Evolutionary conservation across 2,113 vertebrate genomes (phyloP).

Genomic region (Pelobates fuscus): DNA sequence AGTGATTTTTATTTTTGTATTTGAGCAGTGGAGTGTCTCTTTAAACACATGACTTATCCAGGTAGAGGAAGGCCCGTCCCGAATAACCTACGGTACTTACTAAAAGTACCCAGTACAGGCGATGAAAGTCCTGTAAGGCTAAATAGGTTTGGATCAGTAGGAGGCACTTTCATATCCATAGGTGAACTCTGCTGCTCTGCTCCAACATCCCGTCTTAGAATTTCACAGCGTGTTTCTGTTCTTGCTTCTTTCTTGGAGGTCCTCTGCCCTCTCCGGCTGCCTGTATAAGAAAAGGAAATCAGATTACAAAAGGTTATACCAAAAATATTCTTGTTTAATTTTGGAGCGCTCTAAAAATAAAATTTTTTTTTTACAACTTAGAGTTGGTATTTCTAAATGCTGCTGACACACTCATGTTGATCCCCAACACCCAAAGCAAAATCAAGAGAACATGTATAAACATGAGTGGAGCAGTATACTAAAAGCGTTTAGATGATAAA

Average conservation of each 20-base stretch:
- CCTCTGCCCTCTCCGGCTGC: constrained; percentile 36
- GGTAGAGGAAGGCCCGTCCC: no score
- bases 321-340: no score
- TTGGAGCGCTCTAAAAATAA: not conserved
- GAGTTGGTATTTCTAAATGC: no score
- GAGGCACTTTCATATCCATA: constrained; percentile 36
- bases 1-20: no score
- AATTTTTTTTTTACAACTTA: no score
- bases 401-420: not conserved
- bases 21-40: no score
- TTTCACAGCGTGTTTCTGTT: constrained; percentile 65
- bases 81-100: constrained; percentile 52
- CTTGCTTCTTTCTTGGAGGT: not conserved
- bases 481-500: no score
- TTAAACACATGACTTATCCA: no score
- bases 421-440: not conserved
- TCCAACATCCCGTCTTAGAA: constrained; percentile 68
- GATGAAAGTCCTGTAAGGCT: not conserved
- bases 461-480: no score
- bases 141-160: constrained; percentile 36
- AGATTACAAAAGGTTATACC: not conserved
- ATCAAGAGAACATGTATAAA: not conserved
- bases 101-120: constrained; percentile 51
- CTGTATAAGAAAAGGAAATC: not conserved
- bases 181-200: constrained; percentile 51